Evolutionary conservation across 2,888 invertebrate species (phyloP), one percentile per base, ranked within the genome.

Genomic region (Lysandra coridon): DNA sequence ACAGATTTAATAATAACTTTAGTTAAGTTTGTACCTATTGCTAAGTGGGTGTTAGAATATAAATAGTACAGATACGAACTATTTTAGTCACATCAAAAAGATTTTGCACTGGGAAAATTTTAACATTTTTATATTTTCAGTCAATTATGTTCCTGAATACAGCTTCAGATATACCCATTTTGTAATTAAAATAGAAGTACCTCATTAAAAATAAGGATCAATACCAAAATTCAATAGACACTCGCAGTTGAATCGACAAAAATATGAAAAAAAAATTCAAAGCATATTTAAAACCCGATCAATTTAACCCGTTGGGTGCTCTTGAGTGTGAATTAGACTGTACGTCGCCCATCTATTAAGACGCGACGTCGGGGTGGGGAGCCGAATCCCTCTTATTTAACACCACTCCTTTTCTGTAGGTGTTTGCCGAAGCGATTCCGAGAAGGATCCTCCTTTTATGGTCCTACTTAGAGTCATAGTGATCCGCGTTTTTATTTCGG

Each of bases 401-500:
- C 94, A 93, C 91, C 89, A 91, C 91, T 93, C 89, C 91, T 89
- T 89, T 91, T 88, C 92, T 92, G 93, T 91, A 94, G 94, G 92
- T 94, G 93, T 94, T 94, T 94, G 93, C 93, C 91, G 92, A 93
- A 94, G 92, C 94, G 94, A 94, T 94, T 92, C 86, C 88, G 88
- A 86, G 86, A 87, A 90, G 89, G 90, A 93, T 93, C 91, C 89
- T 89, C 88, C 94, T 90, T 94, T 94, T 93, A 94, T 93, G 91
- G 92, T 90, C 80, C 85, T 84, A 92, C 92, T 94, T 92, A 93
- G 90, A 88, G 89, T 88, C 93, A 93, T 93, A 94, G 94, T 94
- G 94, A 94, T 92, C 92, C 92, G 94, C 92, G 92, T 92, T 94
- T 94, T 94, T 94, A 94, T 94, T 93, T 94, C 89, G 92, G 92